Percentiles rank a stretch among this genome's conserved stretches.
phyloP scores from a whole-genome alignment of 2,113 vertebrate genomes.

The Erythrolamprus reginae region DNA sequence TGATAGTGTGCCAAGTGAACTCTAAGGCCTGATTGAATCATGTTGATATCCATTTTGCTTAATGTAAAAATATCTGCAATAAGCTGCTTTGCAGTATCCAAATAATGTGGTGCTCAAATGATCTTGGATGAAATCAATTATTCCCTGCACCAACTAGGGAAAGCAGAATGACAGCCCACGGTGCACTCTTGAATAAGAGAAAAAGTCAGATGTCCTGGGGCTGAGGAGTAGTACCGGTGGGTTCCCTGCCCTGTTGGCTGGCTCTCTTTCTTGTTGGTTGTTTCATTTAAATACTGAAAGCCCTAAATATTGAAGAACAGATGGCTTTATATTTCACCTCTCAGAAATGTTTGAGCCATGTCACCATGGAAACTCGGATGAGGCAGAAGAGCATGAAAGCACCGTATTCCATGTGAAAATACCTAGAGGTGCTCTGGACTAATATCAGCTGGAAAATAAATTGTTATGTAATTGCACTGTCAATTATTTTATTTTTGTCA shows the following conservation, averaged over 20 bases:
- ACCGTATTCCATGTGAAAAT: constrained; percentile 62
- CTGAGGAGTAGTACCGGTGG: constrained; percentile 9
- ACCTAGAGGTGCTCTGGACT: constrained; percentile 43
- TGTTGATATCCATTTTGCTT: not conserved
- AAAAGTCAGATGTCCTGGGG: not conserved
- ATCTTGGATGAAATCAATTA: not conserved
- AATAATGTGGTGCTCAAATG: not conserved
- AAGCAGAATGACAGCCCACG: not conserved
- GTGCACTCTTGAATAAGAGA: not conserved
- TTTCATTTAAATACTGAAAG: constrained; percentile 65
- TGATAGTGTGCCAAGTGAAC: not conserved
- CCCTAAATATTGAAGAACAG: constrained; percentile 62
- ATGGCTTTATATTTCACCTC: constrained; percentile 68
- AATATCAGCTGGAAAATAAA: constrained; percentile 50
- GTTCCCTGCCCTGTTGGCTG: constrained; percentile 43
- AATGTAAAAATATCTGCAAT: not conserved
- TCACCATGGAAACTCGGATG: constrained; percentile 71
- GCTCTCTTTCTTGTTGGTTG: constrained; percentile 42
- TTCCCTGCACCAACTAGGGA: constrained; percentile 8
- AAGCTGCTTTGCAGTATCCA: constrained; percentile 8
- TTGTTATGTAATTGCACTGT: constrained; percentile 36
- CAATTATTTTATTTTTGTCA: constrained; percentile 24
- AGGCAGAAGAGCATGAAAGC: constrained; percentile 65
- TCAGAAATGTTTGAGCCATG: constrained; percentile 67
- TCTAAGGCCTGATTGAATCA: not conserved